A percentile compares a stretch with the other conserved stretches of the same genome.
These are phyloP conservation scores for Arctopsyche grandis DNA, from an alignment of 1,140 invertebrate genomes.

Conservation along the genomic window DNA sequence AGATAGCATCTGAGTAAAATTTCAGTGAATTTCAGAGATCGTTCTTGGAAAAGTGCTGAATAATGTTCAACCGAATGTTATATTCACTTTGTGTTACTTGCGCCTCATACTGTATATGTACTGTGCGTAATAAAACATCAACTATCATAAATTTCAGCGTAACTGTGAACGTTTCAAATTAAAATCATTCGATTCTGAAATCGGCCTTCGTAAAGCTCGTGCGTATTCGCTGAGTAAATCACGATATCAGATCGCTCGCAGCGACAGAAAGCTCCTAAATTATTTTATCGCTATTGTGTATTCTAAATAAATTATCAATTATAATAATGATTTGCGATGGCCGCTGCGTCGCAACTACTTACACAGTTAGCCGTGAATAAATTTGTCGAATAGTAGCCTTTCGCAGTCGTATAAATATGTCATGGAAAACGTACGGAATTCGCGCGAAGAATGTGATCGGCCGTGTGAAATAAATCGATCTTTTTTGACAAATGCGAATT, in stretches of 20 bases:
- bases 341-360: neutral
- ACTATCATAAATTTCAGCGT: no score
- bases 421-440: constrained; percentile 11
- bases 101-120: no score
- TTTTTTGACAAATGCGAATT: neutral
- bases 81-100: no score
- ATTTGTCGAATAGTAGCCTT: constrained; percentile 22
- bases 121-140: no score
- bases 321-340: constrained; percentile 31
- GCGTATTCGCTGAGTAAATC: neutral
- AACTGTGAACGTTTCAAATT: no score
- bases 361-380: constrained; percentile 9
- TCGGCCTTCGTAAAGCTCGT: no score
- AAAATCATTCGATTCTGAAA: constrained; percentile 4
- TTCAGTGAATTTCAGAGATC: no score
- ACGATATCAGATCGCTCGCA: neutral
- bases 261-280: constrained; percentile 21
- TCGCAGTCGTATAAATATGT: constrained; percentile 19
- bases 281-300: constrained; percentile 20
- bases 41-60: no score
- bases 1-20: no score
- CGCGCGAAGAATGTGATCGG: constrained; percentile 6
- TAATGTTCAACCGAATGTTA: no score
- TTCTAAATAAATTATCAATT: constrained; percentile 23
- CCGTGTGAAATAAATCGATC: neutral